These are phyloP conservation scores for Raphicerus campestris DNA, from an alignment of 2,113 vertebrate species.

Conservation along the genomic window DNA sequence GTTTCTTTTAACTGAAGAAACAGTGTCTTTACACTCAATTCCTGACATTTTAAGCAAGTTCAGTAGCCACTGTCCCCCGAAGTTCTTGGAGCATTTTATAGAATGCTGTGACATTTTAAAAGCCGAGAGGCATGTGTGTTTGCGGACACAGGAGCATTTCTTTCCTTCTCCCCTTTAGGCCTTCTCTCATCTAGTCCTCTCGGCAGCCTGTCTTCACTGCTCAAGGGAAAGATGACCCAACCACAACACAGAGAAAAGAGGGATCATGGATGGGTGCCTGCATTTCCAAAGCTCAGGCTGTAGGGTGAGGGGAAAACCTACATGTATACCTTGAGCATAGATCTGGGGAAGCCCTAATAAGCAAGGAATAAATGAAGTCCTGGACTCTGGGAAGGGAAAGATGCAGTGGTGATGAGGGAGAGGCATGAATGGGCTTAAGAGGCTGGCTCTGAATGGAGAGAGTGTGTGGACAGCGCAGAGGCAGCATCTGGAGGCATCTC, in stretches of 20 bases:
- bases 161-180: not conserved
- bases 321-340: not conserved
- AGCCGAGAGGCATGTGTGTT: not conserved
- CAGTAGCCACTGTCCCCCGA: not conserved
- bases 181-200: not conserved
- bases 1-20: not conserved
- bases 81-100: not conserved
- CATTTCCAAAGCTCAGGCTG: not conserved
- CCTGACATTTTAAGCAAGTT: not conserved
- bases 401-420: not conserved
- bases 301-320: not conserved
- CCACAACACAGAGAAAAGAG: too few species aligned
- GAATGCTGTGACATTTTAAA: not conserved
- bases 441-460: not conserved
- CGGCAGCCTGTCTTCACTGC: not conserved
- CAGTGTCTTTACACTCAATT: not conserved
- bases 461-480: not conserved
- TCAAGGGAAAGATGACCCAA: not conserved
- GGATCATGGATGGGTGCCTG: accelerated
- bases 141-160: not conserved
- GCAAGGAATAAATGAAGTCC: not conserved
- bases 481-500: accelerated
- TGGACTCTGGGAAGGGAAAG: not conserved
- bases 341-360: not conserved
- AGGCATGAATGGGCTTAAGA: not conserved